These are phyloP conservation scores for Butastur rufipennis DNA, from an alignment of 2,113 vertebrate species.

Conservation along the genomic window DNA sequence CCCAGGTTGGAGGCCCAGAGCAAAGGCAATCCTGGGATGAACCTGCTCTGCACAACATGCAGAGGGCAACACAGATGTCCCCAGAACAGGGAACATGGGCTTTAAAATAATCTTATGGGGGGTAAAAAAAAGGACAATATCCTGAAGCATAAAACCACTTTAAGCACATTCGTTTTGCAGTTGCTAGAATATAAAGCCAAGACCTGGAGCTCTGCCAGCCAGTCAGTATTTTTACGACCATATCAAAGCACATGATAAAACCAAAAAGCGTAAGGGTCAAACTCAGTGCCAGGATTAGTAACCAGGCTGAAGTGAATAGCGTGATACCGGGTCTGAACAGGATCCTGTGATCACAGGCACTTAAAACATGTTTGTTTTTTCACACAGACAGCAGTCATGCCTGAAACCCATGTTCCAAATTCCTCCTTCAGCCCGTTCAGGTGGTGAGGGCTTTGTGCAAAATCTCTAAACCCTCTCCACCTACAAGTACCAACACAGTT, in stretches of 20 bases:
- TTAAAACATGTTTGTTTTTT: background rate
- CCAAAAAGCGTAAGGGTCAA: slow-evolving; percentile 47
- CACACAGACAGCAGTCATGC: background rate
- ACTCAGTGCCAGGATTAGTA: background rate
- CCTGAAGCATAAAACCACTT: background rate
- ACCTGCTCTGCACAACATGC: background rate
- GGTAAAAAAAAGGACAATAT: background rate
- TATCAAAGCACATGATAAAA: slow-evolving; percentile 56
- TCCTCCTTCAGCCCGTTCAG: background rate
- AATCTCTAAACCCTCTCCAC: background rate
- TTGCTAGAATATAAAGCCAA: background rate
- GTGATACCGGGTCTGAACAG: background rate
- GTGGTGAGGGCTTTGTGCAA: background rate
- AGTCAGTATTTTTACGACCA: slow-evolving; percentile 35
- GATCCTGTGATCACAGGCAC: background rate
- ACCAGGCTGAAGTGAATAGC: background rate
- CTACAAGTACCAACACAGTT: background rate
- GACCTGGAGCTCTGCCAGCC: slow-evolving; percentile 33
- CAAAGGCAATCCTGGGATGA: background rate
- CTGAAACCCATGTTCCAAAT: background rate
- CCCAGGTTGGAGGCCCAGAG: background rate
- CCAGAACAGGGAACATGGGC: background rate
- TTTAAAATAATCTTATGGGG: background rate
- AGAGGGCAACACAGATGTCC: background rate
- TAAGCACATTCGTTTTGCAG: background rate